These are phyloP conservation scores for Tachypleus tridentatus DNA, from an alignment of 1,140 invertebrate genomes.

Conservation along the genomic window DNA sequence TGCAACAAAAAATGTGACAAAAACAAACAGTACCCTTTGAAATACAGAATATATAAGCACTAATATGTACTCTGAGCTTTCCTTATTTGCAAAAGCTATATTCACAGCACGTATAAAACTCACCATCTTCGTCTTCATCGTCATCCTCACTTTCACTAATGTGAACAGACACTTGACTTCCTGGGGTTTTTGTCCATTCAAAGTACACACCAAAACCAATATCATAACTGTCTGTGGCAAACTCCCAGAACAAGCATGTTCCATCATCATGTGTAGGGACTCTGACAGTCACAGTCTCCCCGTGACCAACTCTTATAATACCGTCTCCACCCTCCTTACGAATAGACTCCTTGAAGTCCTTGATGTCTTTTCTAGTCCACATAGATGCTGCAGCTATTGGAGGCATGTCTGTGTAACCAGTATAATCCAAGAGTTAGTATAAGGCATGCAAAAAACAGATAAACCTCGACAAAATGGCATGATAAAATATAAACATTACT, in stretches of 20 bases:
- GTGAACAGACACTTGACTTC: constrained; percentile 67
- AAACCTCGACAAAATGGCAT: no score
- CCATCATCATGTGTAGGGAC: constrained; percentile 95
- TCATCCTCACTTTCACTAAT: constrained; percentile 88
- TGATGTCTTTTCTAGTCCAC: constrained; percentile 89
- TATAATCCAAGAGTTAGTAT: no score
- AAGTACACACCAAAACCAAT: constrained; percentile 98
- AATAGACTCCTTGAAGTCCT: constrained; percentile 80
- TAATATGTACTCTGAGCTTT: not conserved
- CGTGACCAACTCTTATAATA: constrained; percentile 89
- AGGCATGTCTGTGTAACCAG: constrained; percentile 3
- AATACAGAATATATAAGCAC: no score
- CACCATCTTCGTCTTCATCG: constrained; percentile 51
- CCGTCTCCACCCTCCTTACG: constrained; percentile 71
- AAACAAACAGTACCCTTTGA: no score
- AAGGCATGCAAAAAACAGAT: no score
- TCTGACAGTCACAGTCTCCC: constrained; percentile 91
- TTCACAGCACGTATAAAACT: constrained; percentile 24
- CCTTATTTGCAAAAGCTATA: constrained; percentile 11
- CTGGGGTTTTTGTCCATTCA: constrained; percentile 83
- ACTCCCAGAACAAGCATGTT: constrained; percentile 96
- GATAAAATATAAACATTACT: no score
- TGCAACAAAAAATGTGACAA: no score
- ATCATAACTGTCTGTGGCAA: constrained; percentile 96
- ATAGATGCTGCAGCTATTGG: constrained; percentile 69